These are phyloP conservation scores for Aplysina aerophoba DNA, from an alignment of 37 sponge, comb jelly and placozoan species.

Conservation along the genomic window DNA sequence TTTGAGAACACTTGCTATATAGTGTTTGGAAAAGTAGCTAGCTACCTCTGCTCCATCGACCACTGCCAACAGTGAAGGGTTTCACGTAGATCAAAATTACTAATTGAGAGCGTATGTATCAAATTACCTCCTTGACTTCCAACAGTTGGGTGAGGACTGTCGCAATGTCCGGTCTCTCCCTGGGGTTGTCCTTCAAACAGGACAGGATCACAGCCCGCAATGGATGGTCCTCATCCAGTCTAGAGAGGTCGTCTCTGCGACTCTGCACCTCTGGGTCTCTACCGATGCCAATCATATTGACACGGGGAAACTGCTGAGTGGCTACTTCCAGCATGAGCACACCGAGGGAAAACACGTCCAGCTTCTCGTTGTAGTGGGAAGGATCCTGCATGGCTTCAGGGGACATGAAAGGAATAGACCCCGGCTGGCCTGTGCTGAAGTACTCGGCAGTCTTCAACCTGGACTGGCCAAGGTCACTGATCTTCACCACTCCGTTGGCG, in stretches of 20 bases:
- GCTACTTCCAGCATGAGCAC: constrained; percentile 8
- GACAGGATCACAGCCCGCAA: not conserved
- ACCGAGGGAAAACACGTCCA: not conserved
- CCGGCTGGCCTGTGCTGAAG: not conserved
- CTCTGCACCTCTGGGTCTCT: not conserved
- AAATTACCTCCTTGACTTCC: not conserved
- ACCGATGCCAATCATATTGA: not conserved
- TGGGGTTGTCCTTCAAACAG: not conserved
- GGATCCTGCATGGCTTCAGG: not conserved
- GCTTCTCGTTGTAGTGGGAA: not conserved
- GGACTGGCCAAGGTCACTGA: not conserved
- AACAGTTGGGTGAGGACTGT: not conserved
- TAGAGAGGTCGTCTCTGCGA: not conserved
- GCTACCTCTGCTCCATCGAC: too few species aligned
- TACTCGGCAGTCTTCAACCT: not conserved
- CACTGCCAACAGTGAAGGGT: too few species aligned
- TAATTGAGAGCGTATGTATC: too few species aligned
- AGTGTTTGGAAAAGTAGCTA: too few species aligned
- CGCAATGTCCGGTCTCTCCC: not conserved
- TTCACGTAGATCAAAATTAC: too few species aligned
- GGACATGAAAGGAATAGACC: not conserved
- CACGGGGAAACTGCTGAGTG: not conserved
- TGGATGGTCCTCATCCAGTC: not conserved
- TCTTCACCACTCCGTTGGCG: too few species aligned
- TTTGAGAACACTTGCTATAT: too few species aligned